Evolutionary conservation across 2,888 invertebrate species (phyloP).

Genomic region (Abrostola tripartita): DNA sequence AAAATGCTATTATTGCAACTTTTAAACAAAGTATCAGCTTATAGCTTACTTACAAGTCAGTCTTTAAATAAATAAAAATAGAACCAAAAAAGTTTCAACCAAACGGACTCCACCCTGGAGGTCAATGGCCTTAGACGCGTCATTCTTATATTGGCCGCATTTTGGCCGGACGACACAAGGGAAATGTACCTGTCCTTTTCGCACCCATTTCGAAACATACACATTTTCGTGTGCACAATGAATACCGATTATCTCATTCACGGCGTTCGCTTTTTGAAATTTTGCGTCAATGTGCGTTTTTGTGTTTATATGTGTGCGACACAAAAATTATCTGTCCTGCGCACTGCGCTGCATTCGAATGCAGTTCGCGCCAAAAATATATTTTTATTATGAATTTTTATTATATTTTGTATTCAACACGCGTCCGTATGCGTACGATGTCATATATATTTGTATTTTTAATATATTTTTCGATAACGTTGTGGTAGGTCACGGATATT

Average conservation of each 20-base stretch:
- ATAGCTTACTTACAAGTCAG: constrained; percentile 11
- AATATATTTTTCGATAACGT: constrained; percentile 69
- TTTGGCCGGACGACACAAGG: constrained; percentile 82
- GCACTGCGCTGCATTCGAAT: constrained; percentile 76
- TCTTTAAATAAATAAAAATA: constrained; percentile 57
- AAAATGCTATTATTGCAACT: constrained; percentile 4
- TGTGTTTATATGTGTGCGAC: constrained; percentile 71
- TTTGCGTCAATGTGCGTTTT: constrained; percentile 72
- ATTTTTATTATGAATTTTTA: constrained; percentile 74
- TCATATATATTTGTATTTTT: constrained; percentile 59
- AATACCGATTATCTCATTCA: constrained; percentile 85
- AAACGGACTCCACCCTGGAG: constrained; percentile 69
- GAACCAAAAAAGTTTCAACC: constrained; percentile 49
- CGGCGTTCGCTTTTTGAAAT: constrained; percentile 78
- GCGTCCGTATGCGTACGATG: constrained; percentile 56
- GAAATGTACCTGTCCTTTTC: constrained; percentile 73
- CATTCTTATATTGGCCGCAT: constrained; percentile 88
- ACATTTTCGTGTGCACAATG: constrained; percentile 84
- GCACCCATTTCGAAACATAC: constrained; percentile 67
- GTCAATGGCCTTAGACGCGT: constrained; percentile 84
- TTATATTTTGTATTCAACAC: constrained; percentile 67
- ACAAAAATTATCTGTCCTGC: constrained; percentile 81
- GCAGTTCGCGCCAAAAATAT: constrained; percentile 73
- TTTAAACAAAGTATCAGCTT: constrained; percentile 13
- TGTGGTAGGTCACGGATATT: constrained; percentile 78